phyloP scores from a whole-genome alignment of 2,797 vertebrate species.

The Phataginus tricuspis region DNA sequence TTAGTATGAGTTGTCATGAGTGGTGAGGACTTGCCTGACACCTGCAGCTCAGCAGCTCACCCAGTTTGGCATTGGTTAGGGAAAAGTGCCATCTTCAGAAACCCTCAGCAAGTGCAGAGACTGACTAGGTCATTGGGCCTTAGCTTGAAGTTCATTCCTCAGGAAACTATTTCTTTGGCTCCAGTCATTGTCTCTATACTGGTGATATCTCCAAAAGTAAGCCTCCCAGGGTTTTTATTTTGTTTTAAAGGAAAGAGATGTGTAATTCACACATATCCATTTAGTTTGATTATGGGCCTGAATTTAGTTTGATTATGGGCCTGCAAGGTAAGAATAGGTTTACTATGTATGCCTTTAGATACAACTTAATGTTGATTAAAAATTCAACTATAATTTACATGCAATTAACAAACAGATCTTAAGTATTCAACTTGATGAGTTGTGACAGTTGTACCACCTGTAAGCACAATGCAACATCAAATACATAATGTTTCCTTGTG shows the following conservation, averaged over 20 bases:
- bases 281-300: constrained; percentile 42
- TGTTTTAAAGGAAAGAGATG: background rate
- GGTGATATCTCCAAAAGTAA: background rate
- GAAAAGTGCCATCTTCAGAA: background rate
- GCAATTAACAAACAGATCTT: background rate
- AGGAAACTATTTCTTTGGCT: background rate
- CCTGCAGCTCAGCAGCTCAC: background rate
- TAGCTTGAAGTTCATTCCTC: background rate
- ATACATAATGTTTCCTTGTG: background rate
- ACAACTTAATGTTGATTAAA: background rate
- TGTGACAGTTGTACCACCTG: background rate
- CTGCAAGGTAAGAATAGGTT: background rate
- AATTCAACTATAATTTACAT: constrained; percentile 10
- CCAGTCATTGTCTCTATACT: background rate
- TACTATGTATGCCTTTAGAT: background rate
- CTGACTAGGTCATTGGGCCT: background rate
- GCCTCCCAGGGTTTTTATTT: background rate
- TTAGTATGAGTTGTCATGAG: background rate
- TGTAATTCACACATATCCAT: background rate
- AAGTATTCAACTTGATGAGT: background rate
- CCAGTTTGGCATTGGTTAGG: background rate
- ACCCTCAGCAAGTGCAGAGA: background rate
- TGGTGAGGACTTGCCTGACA: background rate
- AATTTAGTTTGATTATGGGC: no score
- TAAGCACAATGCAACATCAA: background rate